Conservation (phyloP, 2,888 invertebrate species). For the Euzetes globulus region DNA sequence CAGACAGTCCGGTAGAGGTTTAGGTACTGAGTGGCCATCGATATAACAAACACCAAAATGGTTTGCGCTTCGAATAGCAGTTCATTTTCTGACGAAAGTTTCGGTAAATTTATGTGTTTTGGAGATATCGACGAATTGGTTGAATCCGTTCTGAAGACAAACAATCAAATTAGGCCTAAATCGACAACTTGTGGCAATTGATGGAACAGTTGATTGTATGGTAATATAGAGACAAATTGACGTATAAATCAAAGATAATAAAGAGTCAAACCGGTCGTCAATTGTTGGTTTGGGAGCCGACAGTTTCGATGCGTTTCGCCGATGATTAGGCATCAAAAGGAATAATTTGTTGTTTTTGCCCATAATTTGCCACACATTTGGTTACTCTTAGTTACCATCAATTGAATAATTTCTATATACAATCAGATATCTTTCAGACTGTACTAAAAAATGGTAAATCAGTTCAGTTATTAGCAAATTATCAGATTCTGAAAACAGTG, state of each 20-base stretch:
- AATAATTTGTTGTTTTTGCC: constrained; percentile 34
- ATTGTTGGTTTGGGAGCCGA: constrained; percentile 20
- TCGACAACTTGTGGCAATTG: background rate
- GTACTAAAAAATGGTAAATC: background rate
- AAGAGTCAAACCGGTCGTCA: constrained; percentile 1
- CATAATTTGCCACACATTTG: constrained; percentile 28
- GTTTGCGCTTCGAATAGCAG: constrained; percentile 76
- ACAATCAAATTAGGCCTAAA: background rate
- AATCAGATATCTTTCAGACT: too few species aligned
- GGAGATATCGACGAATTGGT: constrained; percentile 34
- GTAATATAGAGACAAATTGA: background rate
- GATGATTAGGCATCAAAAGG: constrained; percentile 33
- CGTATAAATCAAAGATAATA: background rate
- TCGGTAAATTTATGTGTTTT: constrained; percentile 41
- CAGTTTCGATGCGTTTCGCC: constrained; percentile 34
- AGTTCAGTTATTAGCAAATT: background rate
- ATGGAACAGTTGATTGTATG: too few species aligned
- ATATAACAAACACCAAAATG: constrained; percentile 67
- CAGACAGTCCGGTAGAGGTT: constrained; percentile 92
- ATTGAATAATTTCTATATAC: background rate
- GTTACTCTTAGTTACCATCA: background rate
- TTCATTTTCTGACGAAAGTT: constrained; percentile 63
- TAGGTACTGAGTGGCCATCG: constrained; percentile 76
- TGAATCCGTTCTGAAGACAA: background rate
- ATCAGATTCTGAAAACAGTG: background rate